Evolutionary conservation across 2,888 invertebrate genomes (phyloP).

Genomic region (Andricus curvator): DNA sequence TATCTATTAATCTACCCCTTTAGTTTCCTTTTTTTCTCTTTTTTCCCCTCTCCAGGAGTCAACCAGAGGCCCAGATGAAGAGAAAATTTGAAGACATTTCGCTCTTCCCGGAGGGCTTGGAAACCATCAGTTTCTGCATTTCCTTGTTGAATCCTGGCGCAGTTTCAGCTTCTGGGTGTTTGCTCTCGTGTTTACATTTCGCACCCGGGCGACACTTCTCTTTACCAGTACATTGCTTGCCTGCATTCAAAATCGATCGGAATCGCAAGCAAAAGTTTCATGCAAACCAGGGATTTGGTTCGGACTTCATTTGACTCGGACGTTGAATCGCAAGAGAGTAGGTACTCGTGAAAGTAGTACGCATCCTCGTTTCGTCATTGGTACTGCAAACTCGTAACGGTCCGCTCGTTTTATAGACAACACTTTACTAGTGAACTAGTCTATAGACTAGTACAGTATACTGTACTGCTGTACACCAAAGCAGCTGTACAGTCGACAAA

Average conservation of each 20-base stretch:
- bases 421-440: slow-evolving; percentile 7
- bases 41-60: no score
- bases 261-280: slow-evolving; percentile 37
- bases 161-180: slow-evolving; percentile 10
- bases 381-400: slow-evolving; percentile 58
- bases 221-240: neutral
- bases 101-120: slow-evolving; percentile 45
- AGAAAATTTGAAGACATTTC: slow-evolving; percentile 53
- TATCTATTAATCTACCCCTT: no score
- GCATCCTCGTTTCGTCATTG: slow-evolving; percentile 61
- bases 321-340: slow-evolving; percentile 41
- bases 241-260: slow-evolving; percentile 38
- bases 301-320: slow-evolving; percentile 44
- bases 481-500: neutral
- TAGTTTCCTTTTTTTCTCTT: no score
- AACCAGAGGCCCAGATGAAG: slow-evolving; percentile 54
- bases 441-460: no score
- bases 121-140: slow-evolving; percentile 48
- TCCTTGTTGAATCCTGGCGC: slow-evolving; percentile 37
- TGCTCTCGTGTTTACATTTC: slow-evolving; percentile 19
- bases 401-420: slow-evolving; percentile 55
- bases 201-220: neutral
- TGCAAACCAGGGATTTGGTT: slow-evolving; percentile 41
- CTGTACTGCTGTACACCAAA: no score
- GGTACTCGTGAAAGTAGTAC: slow-evolving; percentile 60